These are phyloP conservation scores for Phengaris arion DNA, from an alignment of 2,888 invertebrate species.

Conservation along the genomic window DNA sequence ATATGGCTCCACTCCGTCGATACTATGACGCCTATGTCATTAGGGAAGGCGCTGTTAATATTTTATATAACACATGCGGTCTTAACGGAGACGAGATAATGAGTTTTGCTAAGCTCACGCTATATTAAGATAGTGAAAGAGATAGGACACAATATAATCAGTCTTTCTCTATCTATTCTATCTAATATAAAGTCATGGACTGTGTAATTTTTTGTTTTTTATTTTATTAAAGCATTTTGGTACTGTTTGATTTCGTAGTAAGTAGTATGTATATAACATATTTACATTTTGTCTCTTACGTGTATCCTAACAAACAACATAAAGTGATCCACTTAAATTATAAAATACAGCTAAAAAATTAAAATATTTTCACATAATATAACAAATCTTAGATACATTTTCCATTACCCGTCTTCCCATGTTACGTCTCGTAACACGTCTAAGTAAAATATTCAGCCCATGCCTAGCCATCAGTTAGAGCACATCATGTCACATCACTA, in stretches of 20 bases:
- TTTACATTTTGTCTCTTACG: too few relatives aligned
- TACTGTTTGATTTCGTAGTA: too few relatives aligned
- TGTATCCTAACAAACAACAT: too few relatives aligned
- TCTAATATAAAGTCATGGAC: background rate
- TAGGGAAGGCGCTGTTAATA: conserved; percentile 8
- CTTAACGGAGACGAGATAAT: conserved; percentile 12
- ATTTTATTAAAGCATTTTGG: too few relatives aligned
- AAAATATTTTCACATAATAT: background rate
- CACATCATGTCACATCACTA: conserved; percentile 24
- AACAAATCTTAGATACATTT: background rate
- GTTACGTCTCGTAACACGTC: background rate
- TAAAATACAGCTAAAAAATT: background rate
- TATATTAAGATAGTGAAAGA: conserved; percentile 12
- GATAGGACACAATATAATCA: background rate
- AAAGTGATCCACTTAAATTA: background rate
- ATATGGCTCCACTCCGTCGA: conserved; percentile 6
- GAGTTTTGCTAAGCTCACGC: conserved; percentile 5
- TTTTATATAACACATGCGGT: conserved; percentile 21
- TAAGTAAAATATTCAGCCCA: conserved; percentile 11
- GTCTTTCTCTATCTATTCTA: background rate
- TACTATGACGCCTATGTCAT: conserved; percentile 17
- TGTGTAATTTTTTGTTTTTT: too few relatives aligned
- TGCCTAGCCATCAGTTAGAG: background rate
- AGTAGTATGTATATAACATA: too few relatives aligned
- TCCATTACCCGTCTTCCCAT: background rate